Evolutionary conservation across 1,140 invertebrate species (phyloP), one percentile per base, ranked within the genome.

Genomic region (Lamellibrachia luymesi): DNA sequence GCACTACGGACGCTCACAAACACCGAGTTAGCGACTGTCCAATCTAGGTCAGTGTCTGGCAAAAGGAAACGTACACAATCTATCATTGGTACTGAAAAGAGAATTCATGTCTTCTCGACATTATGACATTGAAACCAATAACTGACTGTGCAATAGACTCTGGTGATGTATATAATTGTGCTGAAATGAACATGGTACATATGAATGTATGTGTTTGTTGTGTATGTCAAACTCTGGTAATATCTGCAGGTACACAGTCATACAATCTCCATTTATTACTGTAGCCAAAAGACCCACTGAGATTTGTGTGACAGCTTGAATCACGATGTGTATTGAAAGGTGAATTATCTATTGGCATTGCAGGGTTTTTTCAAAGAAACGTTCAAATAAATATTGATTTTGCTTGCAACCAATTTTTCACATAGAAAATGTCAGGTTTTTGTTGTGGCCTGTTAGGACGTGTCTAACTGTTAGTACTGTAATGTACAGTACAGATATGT

Each of bases 141-240:
- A 80, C 64, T 22, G 17, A 80, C 64, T 22, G 64, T 80, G 64
- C 64, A 80, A 80, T 80, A 80, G 64, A 80, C 64, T 80, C 5
- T 80, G 64, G 64, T 80, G 64, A 80, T 80, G 64, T 80, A 80
- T 80, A 80, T 80, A 80, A 22, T 80, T 80, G 64, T 80, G 64
- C 64, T 80, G 13, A 22, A 80, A 80, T 80, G 64, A 38, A 80
- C 64, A 80, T 22, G 13, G 64, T 80, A 80, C 8, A 80, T 22
- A 80, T 22, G 17, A 80, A 80, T 80, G 64, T 17, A 80, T 80
- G 64, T 80, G 64, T 17, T 8, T 22, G 64, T 80, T 10, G 17
- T 22, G 17, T 80, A 22, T 17, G 64, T 80, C 64, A 80, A 80
- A 17, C 64, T 80, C 13, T 38, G 64, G 64, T 80, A 22, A 80